These are phyloP conservation scores for Aricia artaxerxes DNA, from an alignment of 2,888 invertebrate genomes.

Conservation along the genomic window DNA sequence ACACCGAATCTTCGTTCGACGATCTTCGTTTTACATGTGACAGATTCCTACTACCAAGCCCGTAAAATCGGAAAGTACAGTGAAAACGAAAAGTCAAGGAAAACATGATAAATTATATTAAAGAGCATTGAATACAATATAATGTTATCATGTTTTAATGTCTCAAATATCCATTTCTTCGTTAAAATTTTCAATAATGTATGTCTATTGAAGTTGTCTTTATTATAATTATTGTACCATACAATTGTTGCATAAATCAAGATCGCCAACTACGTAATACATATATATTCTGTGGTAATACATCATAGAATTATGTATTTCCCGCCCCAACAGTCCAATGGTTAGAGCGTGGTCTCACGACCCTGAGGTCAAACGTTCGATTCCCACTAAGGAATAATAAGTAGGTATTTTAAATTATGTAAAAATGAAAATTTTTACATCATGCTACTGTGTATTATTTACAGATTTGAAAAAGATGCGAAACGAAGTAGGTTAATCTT, in stretches of 20 bases:
- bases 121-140: too few species aligned
- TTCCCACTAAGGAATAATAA: not conserved
- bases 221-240: not conserved
- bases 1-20: too few species aligned
- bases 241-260: not conserved
- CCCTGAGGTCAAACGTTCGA: not conserved
- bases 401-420: not conserved
- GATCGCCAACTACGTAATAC: not conserved
- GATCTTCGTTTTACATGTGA: too few species aligned
- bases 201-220: too few species aligned
- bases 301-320: not conserved
- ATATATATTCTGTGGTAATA: not conserved
- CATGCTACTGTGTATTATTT: not conserved
- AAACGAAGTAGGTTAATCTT: conserved; percentile 12
- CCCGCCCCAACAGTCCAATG: not conserved
- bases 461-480: not conserved
- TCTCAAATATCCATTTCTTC: too few species aligned
- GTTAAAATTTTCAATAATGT: too few species aligned
- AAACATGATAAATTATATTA: too few species aligned
- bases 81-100: too few species aligned
- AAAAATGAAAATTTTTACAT: not conserved
- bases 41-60: too few species aligned
- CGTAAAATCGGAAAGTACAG: too few species aligned
- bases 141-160: too few species aligned
- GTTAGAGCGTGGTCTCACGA: not conserved